Conservation (phyloP, 1,140 invertebrate species). For the Leptinotarsa defecta region DNA sequence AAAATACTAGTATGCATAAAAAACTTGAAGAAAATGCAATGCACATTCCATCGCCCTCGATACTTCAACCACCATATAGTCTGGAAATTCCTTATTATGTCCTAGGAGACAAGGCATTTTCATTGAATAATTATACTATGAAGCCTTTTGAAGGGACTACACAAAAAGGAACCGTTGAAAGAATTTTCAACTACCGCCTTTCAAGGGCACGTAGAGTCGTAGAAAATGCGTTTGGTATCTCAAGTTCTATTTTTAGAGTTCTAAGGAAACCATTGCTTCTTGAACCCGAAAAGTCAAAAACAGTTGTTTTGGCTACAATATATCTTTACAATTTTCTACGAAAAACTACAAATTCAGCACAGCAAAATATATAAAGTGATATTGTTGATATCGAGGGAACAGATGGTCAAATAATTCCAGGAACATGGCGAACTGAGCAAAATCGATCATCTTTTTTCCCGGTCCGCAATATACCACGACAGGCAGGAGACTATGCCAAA, state of each 20-base stretch:
- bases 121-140: too few relatives aligned
- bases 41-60: too few relatives aligned
- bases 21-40: too few relatives aligned
- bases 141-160: too few relatives aligned
- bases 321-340: background rate
- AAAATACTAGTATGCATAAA: too few relatives aligned
- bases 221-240: conserved; percentile 25
- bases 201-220: conserved; percentile 13
- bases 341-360: background rate
- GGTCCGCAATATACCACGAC: background rate
- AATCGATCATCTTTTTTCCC: background rate
- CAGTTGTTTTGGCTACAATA: background rate
- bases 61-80: too few relatives aligned
- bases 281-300: background rate
- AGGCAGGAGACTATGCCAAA: background rate
- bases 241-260: too few relatives aligned
- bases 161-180: background rate
- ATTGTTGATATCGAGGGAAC: background rate
- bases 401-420: background rate
- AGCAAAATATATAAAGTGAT: background rate
- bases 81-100: too few relatives aligned
- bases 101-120: too few relatives aligned
- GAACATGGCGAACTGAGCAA: background rate
- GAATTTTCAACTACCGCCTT: conserved; percentile 21
- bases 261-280: too few relatives aligned